A percentile compares a stretch with the other conserved stretches of the same genome.
Conservation (phyloP, 1,140 invertebrate genomes). For the Nephotettix cincticeps region DNA sequence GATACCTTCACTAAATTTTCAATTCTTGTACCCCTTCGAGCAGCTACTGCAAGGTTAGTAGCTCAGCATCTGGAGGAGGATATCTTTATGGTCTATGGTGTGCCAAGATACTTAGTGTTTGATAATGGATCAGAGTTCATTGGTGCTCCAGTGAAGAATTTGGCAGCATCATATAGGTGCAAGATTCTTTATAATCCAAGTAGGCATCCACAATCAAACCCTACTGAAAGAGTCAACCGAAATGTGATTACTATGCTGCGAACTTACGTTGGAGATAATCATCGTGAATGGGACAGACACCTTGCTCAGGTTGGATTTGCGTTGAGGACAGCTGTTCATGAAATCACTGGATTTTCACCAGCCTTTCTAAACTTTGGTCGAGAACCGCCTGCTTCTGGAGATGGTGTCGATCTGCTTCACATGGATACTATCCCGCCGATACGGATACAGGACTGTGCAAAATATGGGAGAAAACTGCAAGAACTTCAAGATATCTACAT, state of each 20-base stretch:
- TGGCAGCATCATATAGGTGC: not conserved
- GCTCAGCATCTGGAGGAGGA: not conserved
- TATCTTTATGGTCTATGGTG: too few species aligned
- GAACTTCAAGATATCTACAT: too few species aligned
- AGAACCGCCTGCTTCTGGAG: too few species aligned
- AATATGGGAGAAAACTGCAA: too few species aligned
- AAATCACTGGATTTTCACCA: not conserved
- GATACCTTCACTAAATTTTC: slow-evolving; percentile 6
- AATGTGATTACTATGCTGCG: not conserved
- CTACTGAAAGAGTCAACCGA: not conserved
- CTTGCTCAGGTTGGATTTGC: too few species aligned
- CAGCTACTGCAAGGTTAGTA: not conserved
- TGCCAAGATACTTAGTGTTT: not conserved
- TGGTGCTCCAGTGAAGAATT: not conserved
- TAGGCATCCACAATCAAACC: not conserved
- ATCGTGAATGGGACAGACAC: too few species aligned
- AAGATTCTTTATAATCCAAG: not conserved
- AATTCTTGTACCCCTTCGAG: not conserved
- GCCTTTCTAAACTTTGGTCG: not conserved
- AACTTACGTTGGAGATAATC: not conserved
- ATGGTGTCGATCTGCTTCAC: too few species aligned
- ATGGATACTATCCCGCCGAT: too few species aligned
- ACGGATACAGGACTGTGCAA: not conserved
- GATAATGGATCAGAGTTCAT: slow-evolving; percentile 7
- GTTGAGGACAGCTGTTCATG: not conserved